These are phyloP conservation scores for Epicauta chinensis DNA, from an alignment of 1,140 invertebrate species.

Conservation along the genomic window DNA sequence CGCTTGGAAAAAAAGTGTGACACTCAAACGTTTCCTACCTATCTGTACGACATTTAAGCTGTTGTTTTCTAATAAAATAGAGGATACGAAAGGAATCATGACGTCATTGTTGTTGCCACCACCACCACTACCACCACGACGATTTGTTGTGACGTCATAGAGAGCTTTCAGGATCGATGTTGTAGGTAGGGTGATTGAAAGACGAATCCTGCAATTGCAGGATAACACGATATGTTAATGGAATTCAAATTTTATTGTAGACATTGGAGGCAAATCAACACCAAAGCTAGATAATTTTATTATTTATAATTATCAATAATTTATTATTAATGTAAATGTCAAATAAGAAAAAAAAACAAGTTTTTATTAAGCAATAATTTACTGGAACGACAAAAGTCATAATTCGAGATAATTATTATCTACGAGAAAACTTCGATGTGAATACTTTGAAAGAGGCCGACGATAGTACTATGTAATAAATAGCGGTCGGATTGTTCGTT, in stretches of 20 bases:
- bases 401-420: no score
- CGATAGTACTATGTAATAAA: no score
- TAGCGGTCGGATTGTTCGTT: no score
- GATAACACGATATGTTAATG: neutral
- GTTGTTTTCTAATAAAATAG: neutral
- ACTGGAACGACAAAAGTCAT: no score
- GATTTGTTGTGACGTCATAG: slow-evolving; percentile 4
- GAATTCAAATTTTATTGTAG: neutral
- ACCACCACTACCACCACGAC: neutral
- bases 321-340: no score
- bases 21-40: slow-evolving; percentile 5
- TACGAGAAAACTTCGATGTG: no score
- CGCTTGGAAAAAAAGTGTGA: slow-evolving; percentile 10
- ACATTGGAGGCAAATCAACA: no score
- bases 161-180: slow-evolving; percentile 6
- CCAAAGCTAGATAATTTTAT: no score
- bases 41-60: slow-evolving; percentile 15
- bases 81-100: slow-evolving; percentile 5
- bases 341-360: no score
- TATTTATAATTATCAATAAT: no score
- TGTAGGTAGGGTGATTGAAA: neutral
- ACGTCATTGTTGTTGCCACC: slow-evolving; percentile 10
- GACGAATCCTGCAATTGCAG: neutral
- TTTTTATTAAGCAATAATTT: no score
- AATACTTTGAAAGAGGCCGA: no score